These are phyloP conservation scores for Clostera curtula DNA, from an alignment of 2,888 invertebrate genomes.

Conservation along the genomic window DNA sequence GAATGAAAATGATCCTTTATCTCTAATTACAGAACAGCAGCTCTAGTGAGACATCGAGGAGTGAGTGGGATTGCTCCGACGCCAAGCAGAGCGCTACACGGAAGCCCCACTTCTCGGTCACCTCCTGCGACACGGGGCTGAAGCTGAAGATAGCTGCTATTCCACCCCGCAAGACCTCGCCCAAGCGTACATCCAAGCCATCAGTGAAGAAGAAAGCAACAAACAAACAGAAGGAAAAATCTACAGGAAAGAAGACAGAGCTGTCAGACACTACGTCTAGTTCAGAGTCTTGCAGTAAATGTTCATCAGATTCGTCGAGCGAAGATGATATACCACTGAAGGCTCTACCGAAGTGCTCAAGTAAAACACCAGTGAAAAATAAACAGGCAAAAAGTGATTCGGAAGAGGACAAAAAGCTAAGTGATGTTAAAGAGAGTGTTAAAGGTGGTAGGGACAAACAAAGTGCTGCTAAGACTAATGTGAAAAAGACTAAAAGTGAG, in stretches of 20 bases:
- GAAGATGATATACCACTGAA: conserved; percentile 64
- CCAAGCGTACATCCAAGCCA: conserved; percentile 49
- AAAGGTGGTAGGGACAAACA: conserved; percentile 49
- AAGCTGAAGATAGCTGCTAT: conserved; percentile 78
- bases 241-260: conserved; percentile 38
- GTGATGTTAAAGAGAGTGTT: conserved; percentile 40
- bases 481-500: conserved; percentile 57
- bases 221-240: conserved; percentile 27
- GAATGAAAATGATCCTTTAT: no score
- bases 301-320: conserved; percentile 61
- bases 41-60: conserved; percentile 54
- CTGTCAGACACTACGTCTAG: conserved; percentile 62
- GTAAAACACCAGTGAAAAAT: conserved; percentile 33
- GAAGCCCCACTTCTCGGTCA: conserved; percentile 76
- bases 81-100: conserved; percentile 43
- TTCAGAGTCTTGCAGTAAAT: conserved; percentile 70
- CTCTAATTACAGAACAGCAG: conserved; percentile 54
- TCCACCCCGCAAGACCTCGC: conserved; percentile 58
- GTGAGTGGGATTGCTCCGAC: conserved; percentile 62
- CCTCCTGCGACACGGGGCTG: conserved; percentile 76
- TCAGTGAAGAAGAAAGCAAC: conserved; percentile 48
- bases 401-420: conserved; percentile 43
- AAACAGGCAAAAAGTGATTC: conserved; percentile 41
- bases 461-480: conserved; percentile 39
- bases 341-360: conserved; percentile 47